Conservation (phyloP, 2,113 vertebrate species). For the Colinus virginianus region DNA sequence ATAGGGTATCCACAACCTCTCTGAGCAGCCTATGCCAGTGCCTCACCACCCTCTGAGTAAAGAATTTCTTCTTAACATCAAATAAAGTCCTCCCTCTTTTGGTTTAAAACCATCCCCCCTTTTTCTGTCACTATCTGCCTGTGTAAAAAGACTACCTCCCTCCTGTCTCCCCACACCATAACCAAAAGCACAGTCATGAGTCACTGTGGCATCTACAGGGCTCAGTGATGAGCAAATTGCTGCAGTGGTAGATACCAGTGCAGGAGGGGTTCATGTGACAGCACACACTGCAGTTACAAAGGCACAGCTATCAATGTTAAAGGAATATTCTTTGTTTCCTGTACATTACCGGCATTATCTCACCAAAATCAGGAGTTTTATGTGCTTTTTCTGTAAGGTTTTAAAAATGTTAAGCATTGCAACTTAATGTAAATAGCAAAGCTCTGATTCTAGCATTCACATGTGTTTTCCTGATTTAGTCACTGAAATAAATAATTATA, state of each 20-base stretch:
- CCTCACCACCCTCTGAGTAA: not conserved
- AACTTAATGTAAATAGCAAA: not conserved
- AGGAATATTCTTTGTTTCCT: not conserved
- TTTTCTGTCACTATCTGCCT: not conserved
- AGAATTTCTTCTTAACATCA: not conserved
- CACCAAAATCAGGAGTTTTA: not conserved
- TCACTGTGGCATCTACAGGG: not conserved
- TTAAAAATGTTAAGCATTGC: not conserved
- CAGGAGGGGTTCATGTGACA: not conserved
- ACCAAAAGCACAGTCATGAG: not conserved
- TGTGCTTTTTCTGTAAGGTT: not conserved
- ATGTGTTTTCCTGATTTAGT: not conserved
- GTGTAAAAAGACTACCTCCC: not conserved
- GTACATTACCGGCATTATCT: not conserved
- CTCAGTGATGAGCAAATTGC: not conserved
- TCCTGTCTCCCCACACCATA: not conserved
- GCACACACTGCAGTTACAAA: not conserved
- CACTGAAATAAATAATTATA: not conserved
- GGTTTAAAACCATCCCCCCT: not conserved
- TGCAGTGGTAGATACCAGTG: not conserved
- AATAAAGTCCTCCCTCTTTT: not conserved
- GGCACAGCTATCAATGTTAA: rapidly evolving
- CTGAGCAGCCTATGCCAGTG: not conserved
- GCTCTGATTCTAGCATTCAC: not conserved
- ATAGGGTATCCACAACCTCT: not conserved